Percentiles rank a stretch among this genome's conserved stretches.
phyloP scores from a whole-genome alignment of 2,797 vertebrate species.

The Mus spretus region DNA sequence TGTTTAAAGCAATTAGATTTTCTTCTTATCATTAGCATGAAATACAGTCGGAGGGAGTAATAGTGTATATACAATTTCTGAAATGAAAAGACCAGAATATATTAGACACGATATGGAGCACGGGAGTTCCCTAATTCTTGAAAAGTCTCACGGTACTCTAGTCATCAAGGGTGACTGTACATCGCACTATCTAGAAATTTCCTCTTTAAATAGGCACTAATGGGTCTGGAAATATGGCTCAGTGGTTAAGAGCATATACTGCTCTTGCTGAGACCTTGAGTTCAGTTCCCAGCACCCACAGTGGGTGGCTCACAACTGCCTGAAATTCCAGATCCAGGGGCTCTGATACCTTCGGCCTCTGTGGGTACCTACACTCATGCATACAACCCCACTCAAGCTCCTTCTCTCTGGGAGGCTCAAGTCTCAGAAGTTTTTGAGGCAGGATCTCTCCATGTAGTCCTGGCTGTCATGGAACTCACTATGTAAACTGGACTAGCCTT shows the following conservation, averaged over 20 bases:
- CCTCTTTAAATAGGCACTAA: background rate
- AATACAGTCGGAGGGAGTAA: background rate
- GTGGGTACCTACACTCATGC: background rate
- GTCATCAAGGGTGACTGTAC: background rate
- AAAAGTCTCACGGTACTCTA: conserved; percentile 34
- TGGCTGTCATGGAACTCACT: background rate
- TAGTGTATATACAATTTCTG: background rate
- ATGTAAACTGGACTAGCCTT: background rate
- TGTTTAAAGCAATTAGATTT: too few relatives aligned
- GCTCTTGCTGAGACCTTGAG: background rate
- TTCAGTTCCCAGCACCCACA: background rate
- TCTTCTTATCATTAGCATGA: too few relatives aligned
- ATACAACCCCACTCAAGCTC: too few relatives aligned
- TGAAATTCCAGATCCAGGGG: background rate
- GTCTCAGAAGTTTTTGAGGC: background rate
- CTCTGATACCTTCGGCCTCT: background rate
- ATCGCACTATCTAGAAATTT: background rate
- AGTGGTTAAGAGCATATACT: background rate
- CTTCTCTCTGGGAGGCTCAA: too few relatives aligned
- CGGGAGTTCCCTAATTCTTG: conserved; percentile 10
- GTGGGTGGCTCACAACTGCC: background rate
- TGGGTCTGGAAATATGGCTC: background rate
- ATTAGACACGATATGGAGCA: background rate
- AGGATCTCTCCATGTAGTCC: background rate
- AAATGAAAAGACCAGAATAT: background rate